Evolutionary conservation across 2,113 vertebrate genomes (phyloP).

Genomic region (Dasyornis broadbenti): DNA sequence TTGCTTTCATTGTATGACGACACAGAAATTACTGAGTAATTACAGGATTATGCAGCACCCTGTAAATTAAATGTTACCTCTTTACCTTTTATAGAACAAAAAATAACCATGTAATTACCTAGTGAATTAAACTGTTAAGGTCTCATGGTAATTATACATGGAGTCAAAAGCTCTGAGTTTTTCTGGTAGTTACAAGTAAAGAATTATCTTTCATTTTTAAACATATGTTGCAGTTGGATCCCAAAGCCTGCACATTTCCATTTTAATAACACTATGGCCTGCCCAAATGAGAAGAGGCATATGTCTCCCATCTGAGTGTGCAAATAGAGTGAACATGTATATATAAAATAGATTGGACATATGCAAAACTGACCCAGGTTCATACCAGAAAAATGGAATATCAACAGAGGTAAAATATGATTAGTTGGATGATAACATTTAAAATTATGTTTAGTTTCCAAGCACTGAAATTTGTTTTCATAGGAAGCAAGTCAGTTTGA

Average conservation of each 20-base stretch:
- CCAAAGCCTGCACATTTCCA: constrained; percentile 51
- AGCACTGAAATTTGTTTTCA: constrained; percentile 13
- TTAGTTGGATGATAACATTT: constrained; percentile 13
- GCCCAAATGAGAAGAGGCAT: constrained; percentile 60
- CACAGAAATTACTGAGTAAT: constrained; percentile 66
- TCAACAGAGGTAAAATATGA: constrained; percentile 39
- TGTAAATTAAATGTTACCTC: constrained; percentile 75
- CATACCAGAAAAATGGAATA: constrained; percentile 16
- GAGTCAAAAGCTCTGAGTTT: constrained; percentile 71
- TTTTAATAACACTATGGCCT: constrained; percentile 66
- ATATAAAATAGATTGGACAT: constrained; percentile 60
- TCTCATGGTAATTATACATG: constrained; percentile 67
- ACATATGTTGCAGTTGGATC: constrained; percentile 44
- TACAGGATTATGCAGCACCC: constrained; percentile 73
- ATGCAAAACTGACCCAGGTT: constrained; percentile 62
- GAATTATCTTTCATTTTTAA: constrained; percentile 71
- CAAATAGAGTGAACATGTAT: constrained; percentile 58
- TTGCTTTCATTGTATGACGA: constrained; percentile 51
- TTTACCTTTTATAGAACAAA: constrained; percentile 73
- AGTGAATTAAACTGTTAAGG: constrained; percentile 71
- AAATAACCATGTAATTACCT: constrained; percentile 74
- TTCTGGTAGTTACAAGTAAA: constrained; percentile 67
- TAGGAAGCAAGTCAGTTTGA: not conserved
- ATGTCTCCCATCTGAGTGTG: constrained; percentile 64
- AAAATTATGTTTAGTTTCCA: constrained; percentile 16